Percentiles rank a stretch among this genome's conserved stretches.
phyloP scores from a whole-genome alignment of 2,888 invertebrate species.

The Diabrotica balteata region DNA sequence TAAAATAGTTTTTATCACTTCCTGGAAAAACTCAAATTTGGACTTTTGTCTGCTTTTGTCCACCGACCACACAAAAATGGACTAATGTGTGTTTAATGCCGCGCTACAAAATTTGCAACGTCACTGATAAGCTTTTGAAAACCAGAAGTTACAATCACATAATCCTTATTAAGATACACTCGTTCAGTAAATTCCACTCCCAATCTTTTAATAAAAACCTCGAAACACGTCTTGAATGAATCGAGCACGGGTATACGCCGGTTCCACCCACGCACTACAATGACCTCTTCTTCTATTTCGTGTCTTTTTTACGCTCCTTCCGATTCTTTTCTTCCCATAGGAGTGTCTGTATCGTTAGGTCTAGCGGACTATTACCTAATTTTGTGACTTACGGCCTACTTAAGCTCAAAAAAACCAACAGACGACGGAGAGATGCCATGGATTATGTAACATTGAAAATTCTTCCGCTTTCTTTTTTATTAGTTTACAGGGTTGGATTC shows the following conservation, averaged over 20 bases:
- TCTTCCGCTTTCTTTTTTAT: slow-evolving; percentile 45
- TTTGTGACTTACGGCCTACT: slow-evolving; percentile 42
- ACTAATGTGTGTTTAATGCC: no score
- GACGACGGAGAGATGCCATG: slow-evolving; percentile 4
- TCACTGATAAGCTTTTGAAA: no score
- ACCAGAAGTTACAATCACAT: no score
- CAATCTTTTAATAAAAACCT: slow-evolving; percentile 15
- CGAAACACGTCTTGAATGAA: slow-evolving; percentile 18
- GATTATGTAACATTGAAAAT: slow-evolving; percentile 39
- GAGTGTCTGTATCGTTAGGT: slow-evolving; percentile 2
- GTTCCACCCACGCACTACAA: slow-evolving; percentile 11
- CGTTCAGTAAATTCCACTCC: slow-evolving; percentile 3
- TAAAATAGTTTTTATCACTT: no score
- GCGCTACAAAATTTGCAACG: no score
- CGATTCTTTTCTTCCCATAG: not conserved
- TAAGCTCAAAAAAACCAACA: slow-evolving; percentile 41
- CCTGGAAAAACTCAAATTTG: no score
- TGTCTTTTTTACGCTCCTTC: not conserved
- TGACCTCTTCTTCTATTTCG: slow-evolving; percentile 9
- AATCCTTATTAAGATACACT: no score
- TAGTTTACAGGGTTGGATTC: slow-evolving; percentile 1
- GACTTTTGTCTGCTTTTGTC: no score
- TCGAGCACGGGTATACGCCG: slow-evolving; percentile 1
- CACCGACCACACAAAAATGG: no score
- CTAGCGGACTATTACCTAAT: slow-evolving; percentile 41